Conservation (phyloP, 2,888 invertebrate genomes). For the Oligia latruncula region DNA sequence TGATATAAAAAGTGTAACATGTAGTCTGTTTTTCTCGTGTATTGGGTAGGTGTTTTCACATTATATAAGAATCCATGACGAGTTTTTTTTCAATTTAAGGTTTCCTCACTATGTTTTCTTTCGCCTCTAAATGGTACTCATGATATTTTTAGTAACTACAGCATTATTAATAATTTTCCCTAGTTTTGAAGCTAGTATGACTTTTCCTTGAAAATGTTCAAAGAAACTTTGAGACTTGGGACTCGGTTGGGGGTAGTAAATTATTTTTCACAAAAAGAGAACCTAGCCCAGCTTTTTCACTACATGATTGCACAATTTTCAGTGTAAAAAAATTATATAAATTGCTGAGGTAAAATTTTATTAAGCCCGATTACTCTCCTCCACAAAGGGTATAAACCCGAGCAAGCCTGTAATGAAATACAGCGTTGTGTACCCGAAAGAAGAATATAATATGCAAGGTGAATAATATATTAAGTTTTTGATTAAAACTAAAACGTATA, state of each 20-base stretch:
- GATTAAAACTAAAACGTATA: conserved; percentile 64
- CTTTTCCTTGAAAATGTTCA: conserved; percentile 17
- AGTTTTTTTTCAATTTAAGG: not conserved
- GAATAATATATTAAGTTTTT: conserved; percentile 65
- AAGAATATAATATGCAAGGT: conserved; percentile 55
- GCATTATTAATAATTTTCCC: too few relatives aligned
- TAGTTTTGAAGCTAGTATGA: too few relatives aligned
- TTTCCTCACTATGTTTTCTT: too few relatives aligned
- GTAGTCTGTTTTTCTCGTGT: too few relatives aligned
- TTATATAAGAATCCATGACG: too few relatives aligned
- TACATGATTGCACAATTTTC: conserved; percentile 52
- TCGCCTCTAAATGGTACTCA: not conserved
- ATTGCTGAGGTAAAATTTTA: conserved; percentile 54
- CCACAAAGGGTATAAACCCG: conserved; percentile 46
- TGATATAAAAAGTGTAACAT: too few relatives aligned
- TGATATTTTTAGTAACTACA: not conserved
- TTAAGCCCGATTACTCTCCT: conserved; percentile 39
- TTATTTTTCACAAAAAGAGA: conserved; percentile 35
- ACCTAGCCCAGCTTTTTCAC: conserved; percentile 7
- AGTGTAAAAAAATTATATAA: conserved; percentile 53
- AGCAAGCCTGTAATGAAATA: conserved; percentile 54
- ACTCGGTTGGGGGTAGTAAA: conserved; percentile 17
- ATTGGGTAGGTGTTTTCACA: too few relatives aligned
- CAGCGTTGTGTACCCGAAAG: conserved; percentile 37
- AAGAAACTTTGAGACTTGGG: conserved; percentile 15